Evolutionary conservation across 2,797 vertebrate species (phyloP).

Genomic region (Zenarchopterus dispar): DNA sequence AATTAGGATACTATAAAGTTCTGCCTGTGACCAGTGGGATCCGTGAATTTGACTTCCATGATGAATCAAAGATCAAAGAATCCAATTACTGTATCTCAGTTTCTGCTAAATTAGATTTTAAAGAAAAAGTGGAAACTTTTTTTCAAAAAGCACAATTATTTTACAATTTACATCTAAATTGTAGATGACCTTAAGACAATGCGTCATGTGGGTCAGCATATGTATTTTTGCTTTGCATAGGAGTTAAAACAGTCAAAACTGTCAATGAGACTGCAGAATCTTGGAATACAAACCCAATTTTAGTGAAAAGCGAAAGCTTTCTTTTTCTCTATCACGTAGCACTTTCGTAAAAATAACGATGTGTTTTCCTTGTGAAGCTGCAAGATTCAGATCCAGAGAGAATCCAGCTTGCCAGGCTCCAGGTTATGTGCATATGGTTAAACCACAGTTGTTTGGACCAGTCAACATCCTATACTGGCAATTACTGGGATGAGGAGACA

Average conservation of each 20-base stretch:
- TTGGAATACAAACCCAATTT: background rate
- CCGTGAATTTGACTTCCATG: no score
- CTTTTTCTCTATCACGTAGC: background rate
- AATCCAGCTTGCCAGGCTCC: background rate
- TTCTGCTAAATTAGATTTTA: no score
- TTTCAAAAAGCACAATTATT: background rate
- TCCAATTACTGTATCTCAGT: no score
- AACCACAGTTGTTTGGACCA: constrained; percentile 1
- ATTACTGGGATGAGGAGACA: constrained; percentile 8
- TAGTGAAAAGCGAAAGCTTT: constrained; percentile 3
- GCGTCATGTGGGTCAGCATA: no score
- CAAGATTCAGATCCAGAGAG: background rate
- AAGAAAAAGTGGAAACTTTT: no score
- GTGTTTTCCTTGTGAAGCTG: constrained; percentile 19
- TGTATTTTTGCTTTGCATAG: no score
- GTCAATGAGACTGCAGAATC: background rate
- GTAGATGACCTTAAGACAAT: no score
- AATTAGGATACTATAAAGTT: background rate
- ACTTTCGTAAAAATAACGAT: constrained; percentile 11
- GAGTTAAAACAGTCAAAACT: background rate
- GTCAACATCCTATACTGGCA: constrained; percentile 14
- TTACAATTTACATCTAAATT: background rate
- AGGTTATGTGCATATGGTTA: background rate
- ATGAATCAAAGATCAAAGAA: no score
- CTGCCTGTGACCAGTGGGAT: background rate